These are phyloP conservation scores for Nylanderia fulva DNA, from an alignment of 1,140 invertebrate genomes.

Conservation along the genomic window DNA sequence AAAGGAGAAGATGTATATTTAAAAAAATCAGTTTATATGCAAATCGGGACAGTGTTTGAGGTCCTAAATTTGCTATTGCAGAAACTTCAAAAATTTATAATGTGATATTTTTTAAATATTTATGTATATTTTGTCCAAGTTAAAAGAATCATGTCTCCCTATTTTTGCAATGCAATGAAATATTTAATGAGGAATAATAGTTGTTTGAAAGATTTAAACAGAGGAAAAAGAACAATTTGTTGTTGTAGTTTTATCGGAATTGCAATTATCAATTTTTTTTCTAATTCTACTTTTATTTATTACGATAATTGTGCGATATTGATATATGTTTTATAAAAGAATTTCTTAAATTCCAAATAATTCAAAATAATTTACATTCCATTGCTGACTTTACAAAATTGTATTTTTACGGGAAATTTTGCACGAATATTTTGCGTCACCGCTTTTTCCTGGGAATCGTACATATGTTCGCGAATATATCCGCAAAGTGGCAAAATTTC, in stretches of 20 bases:
- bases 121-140: not conserved
- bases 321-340: too few relatives aligned
- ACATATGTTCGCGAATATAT: slow-evolving; percentile 21
- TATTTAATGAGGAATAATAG: not conserved
- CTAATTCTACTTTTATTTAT: too few relatives aligned
- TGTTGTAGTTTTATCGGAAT: not conserved
- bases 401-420: not conserved
- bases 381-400: not conserved
- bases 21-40: slow-evolving; percentile 27
- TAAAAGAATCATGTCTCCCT: not conserved
- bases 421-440: not conserved
- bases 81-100: not conserved
- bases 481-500: slow-evolving; percentile 41
- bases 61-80: not conserved
- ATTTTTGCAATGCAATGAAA: not conserved
- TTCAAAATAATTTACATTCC: not conserved
- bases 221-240: not conserved
- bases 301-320: not conserved
- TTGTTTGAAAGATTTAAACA: not conserved
- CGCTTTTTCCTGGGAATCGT: not conserved
- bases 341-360: not conserved
- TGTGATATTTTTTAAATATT: not conserved
- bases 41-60: not conserved
- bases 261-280: too few relatives aligned
- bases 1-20: slow-evolving; percentile 9